Base-by-base conservation (phyloP, 2,888 invertebrate genomes). In the Drosophila suboccidentalis region DNA sequence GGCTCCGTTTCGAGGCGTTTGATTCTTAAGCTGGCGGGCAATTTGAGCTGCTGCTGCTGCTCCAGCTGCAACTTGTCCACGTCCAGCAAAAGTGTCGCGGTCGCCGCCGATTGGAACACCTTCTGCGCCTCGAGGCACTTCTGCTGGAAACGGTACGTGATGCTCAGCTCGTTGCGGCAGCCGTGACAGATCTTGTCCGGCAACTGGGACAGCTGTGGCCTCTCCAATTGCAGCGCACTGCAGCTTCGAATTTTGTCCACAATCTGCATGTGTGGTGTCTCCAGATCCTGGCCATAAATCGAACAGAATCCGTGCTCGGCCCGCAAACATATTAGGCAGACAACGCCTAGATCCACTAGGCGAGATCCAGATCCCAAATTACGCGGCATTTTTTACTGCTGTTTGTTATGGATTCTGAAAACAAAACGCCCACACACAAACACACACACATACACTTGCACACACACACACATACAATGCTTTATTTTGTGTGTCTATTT, bases 281-380 rank as follows among this genome's bases (percentile, higher is more conserved):
- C 87, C 8, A 71, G 65, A 49, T 91, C 91, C 36, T 82, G 82
- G 11, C 89, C 81, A 53, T 87, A 93, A 13, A 93, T 82, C 5
- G 90, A 87, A 13, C 80, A 82, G 63, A 89, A 82, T 9, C 90
- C 87, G 6, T 89, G 83, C 54, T 90, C 89, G 3, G 88, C 83
- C 32, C 90, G 89, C 51, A 93, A 75, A 59, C 93, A 93, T 46
- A 93, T 80, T 9, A 92, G 73, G 58, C 93, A 93, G 19, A 92
- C 91, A 43, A 83, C 73, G 74, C 90, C 89, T 82, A 92, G 88
- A 77, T 92, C 91, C 29, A 92, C 57, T 26, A 89, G 67, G 4
- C 64, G 70, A 5, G 79, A 55, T 36, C 53, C 71, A 17, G 61
- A 36, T 26, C 43, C 58, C n/a, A 58, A 68, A 60, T 51, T 75